Conservation (phyloP, 2,888 invertebrate genomes). For the Luperina testacea region DNA sequence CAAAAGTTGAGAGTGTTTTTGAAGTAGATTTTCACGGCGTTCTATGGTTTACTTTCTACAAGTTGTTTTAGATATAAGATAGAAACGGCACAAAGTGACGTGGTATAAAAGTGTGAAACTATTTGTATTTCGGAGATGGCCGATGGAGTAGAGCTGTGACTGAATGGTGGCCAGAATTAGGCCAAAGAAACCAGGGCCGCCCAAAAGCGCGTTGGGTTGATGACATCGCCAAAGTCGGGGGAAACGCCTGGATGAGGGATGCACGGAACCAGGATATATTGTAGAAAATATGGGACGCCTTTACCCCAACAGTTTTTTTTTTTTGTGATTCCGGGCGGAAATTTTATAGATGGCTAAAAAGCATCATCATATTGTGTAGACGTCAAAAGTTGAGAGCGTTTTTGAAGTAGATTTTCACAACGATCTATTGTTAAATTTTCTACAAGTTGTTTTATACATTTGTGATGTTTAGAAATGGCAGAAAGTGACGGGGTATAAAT, state of each 20-base stretch:
- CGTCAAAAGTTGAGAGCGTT: slow-evolving; percentile 32
- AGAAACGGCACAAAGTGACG: background rate
- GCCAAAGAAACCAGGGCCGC: too few relatives aligned
- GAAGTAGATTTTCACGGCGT: slow-evolving; percentile 10
- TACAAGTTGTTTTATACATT: background rate
- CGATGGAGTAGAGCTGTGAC: background rate
- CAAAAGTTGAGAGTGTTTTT: slow-evolving; percentile 38
- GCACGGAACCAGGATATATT: background rate
- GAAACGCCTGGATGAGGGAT: background rate
- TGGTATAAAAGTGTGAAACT: background rate
- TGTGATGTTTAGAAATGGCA: too few relatives aligned
- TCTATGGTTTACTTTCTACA: slow-evolving; percentile 4
- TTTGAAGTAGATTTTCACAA: slow-evolving; percentile 18
- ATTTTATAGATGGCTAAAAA: background rate
- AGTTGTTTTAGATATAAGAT: background rate
- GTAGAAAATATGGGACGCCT: background rate
- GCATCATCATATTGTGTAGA: background rate
- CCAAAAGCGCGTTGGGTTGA: background rate
- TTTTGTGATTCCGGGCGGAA: background rate
- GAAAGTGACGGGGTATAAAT: background rate
- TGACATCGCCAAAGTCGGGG: background rate
- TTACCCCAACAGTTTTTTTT: background rate
- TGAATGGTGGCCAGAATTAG: too few relatives aligned
- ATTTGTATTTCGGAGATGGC: too few relatives aligned
- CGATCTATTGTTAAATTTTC: background rate